Base-by-base conservation (phyloP, 2,113 vertebrate genomes). In the Etheostoma cragini region DNA sequence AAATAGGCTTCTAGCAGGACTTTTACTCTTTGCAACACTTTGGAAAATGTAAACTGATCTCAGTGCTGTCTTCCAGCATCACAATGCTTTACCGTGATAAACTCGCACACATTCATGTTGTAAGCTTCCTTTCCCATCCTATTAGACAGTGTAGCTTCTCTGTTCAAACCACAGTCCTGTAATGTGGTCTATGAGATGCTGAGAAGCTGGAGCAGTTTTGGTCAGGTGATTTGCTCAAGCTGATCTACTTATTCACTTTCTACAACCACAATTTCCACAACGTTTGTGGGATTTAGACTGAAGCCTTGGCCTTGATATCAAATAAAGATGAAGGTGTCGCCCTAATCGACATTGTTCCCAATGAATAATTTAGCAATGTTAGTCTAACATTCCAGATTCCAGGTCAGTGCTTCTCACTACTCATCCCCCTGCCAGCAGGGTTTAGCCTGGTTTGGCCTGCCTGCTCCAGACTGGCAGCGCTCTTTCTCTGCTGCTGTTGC, bases 351-450 rank as follows among this genome's bases (percentile, higher is more conserved):
- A 87, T 89, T 90, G 89, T 90, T 82, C 64, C 80, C 80, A 69
- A 87, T 93, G 83, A 93, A 93, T 94, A 88, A 92, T 93, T 93
- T 87, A 94, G 68, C 86, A 88, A 82, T 84, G 89, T 93, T 93
- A 93, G 92, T 93, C 88, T 92, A 92, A 91, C 86, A 85, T 88
- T 78, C 68, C 84, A 81, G 80, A 82, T 92, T 94, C 90, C 91
- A 91, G 89, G 93, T 92, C 90, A 91, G 75, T 86, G 88, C 81
- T 53, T 87, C 85, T 81, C 76, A 24, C 67, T 87, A 72, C 86
- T 74, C 83, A 42, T 72, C 85, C 81, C 52, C 24, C 81, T 82
- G 89, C 84, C 89, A 88, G 83, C 74, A 79, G 91, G 76, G 73
- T 70, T 76, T 66, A 53, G 83, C 70, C 81, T 67, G 86, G 66